Base-by-base conservation (phyloP, 53 echinoderm and acorn worm genomes). In the Glandiceps talaboti region DNA sequence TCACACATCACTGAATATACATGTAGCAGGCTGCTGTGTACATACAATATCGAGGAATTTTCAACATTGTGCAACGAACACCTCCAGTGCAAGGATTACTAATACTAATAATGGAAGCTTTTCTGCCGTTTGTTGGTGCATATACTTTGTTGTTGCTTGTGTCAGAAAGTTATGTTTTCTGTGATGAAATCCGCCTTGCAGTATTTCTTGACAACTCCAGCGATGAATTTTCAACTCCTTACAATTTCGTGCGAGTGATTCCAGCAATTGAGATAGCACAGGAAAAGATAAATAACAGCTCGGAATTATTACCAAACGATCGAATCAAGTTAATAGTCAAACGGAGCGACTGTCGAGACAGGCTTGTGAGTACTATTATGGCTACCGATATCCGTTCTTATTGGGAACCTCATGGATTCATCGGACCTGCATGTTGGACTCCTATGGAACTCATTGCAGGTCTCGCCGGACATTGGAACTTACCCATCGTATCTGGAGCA, bases 201-300 rank as follows among this genome's bases (percentile, higher is more conserved):
- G 77, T 76, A 45, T 0, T 82, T 33, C 33, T 31, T 20, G 12
- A 29, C 75, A 14, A 75, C 29, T 76, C 14, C 33, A 14, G 45
- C 14, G 1, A 26, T 29, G 82, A 27, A 20, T 0, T 75, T 29
- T 0, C 26, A 82, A 14, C 30, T 20, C 28, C 0, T 28, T 29
- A 74, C 20, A 32, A 74, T 25, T 74, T 32, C 1, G 75, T 79
- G 0, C 90, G 87, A 1, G 12, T 90, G 0, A 31, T 73, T 28
- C 94, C 94, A 0, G 94, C 85, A 1, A 78, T 91, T 26, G 91
- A 94, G 0, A 87, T 94, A 31, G 94, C 94, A 0, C 74, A 86
- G 20, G 86, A 91, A 26, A 88, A 79, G 1, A 85, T 94, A 74
- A 31, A 80, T 26, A 45, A 78, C 1, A 80, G 20, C 64, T 20